phyloP scores from a whole-genome alignment of 2,113 vertebrate species.

The Leptodactylus fuscus region DNA sequence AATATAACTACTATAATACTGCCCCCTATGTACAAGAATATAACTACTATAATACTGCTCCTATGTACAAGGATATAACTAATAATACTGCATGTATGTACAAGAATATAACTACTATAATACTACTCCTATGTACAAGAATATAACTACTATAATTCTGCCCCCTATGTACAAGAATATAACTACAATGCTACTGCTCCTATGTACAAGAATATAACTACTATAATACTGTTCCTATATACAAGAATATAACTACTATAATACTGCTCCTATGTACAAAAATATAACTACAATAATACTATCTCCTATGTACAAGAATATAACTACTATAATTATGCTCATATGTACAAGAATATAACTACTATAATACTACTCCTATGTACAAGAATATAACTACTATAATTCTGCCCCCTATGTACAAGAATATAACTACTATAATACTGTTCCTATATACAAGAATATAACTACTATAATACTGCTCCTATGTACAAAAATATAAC shows the following conservation, averaged over 20 bases:
- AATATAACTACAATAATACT: too few species aligned
- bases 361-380: neutral
- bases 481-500: neutral
- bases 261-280: too few species aligned
- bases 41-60: constrained; percentile 3
- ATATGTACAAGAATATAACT: neutral
- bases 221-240: neutral
- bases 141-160: too few species aligned
- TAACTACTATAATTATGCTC: neutral
- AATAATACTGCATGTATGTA: neutral
- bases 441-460: neutral
- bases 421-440: constrained; percentile 7
- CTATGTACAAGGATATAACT: constrained; percentile 7
- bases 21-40: neutral
- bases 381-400: too few species aligned
- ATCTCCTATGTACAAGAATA: neutral
- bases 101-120: constrained; percentile 2
- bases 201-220: neutral
- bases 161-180: too few species aligned
- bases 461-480: neutral
- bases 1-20: constrained; percentile 8
- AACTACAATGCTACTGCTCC: neutral
- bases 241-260: constrained; percentile 1
- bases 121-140: neutral
- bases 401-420: too few species aligned